Percentiles rank a stretch among this genome's conserved stretches.
Evolutionary conservation across 2,888 invertebrate genomes (phyloP).

Genomic region (Lasioglossum leucozonium): DNA sequence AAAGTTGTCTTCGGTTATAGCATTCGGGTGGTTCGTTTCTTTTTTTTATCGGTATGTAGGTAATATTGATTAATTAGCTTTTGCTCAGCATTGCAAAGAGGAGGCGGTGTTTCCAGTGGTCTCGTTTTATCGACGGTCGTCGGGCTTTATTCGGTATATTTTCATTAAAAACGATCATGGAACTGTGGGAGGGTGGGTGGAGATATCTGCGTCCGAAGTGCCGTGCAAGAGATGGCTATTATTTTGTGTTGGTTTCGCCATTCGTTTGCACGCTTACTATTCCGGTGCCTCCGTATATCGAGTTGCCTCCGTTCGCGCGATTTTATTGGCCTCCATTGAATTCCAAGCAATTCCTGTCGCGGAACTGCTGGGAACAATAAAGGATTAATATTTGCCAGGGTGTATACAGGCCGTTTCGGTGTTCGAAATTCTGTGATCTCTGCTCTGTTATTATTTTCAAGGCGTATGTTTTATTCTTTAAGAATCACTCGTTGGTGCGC

Average conservation of each 20-base stretch:
- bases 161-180: not conserved
- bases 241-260: not conserved
- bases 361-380: not conserved
- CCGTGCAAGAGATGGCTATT: not conserved
- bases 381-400: not conserved
- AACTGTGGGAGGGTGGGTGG: not conserved
- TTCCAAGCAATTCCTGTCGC: not conserved
- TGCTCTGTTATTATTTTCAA: too few relatives aligned
- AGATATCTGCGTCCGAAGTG: not conserved
- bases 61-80: not conserved
- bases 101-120: not conserved
- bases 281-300: not conserved
- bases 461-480: too few relatives aligned
- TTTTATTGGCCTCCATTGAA: slow-evolving; percentile 7
- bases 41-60: not conserved
- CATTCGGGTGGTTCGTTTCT: not conserved
- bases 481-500: too few relatives aligned
- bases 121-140: not conserved
- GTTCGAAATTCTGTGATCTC: not conserved
- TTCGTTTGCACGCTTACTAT: slow-evolving; percentile 3
- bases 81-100: not conserved
- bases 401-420: not conserved
- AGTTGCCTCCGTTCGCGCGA: not conserved
- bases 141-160: not conserved
- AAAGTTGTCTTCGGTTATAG: not conserved